These are phyloP conservation scores for Xiphorhynchus elegans DNA, from an alignment of 2,113 vertebrate species.

Conservation along the genomic window DNA sequence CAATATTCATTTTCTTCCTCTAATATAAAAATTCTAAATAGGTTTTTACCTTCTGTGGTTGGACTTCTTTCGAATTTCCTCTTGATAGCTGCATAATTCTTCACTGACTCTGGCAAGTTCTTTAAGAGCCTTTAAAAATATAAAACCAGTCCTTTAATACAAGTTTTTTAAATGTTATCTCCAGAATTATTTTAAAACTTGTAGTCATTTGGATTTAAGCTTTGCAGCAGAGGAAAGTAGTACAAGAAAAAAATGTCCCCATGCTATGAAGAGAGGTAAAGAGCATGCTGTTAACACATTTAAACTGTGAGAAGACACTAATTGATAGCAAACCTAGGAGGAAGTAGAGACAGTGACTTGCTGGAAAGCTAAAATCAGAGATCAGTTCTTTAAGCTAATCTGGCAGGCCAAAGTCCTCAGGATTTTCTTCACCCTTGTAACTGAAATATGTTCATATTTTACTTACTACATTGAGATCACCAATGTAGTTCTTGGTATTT, in stretches of 20 bases:
- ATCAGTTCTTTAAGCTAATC: background rate
- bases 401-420: background rate
- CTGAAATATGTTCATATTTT: background rate
- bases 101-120: slow-evolving; percentile 97
- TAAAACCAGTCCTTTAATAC: slow-evolving; percentile 47
- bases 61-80: slow-evolving; percentile 86
- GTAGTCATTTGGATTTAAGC: background rate
- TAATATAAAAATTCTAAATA: background rate
- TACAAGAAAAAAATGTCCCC: background rate
- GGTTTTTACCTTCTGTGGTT: slow-evolving; percentile 80
- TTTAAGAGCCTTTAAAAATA: slow-evolving; percentile 87
- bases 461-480: slow-evolving; percentile 91
- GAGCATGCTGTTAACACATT: background rate
- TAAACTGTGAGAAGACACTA: background rate
- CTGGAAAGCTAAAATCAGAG: background rate
- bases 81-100: slow-evolving; percentile 96
- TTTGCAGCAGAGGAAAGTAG: background rate
- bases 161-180: background rate
- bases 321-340: background rate
- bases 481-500: slow-evolving; percentile 79
- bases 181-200: background rate
- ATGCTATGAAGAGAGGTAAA: background rate
- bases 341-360: background rate
- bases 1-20: background rate
- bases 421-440: background rate